Evolutionary conservation across 2,113 vertebrate genomes (phyloP).

Genomic region (Tragelaphus strepsiceros): DNA sequence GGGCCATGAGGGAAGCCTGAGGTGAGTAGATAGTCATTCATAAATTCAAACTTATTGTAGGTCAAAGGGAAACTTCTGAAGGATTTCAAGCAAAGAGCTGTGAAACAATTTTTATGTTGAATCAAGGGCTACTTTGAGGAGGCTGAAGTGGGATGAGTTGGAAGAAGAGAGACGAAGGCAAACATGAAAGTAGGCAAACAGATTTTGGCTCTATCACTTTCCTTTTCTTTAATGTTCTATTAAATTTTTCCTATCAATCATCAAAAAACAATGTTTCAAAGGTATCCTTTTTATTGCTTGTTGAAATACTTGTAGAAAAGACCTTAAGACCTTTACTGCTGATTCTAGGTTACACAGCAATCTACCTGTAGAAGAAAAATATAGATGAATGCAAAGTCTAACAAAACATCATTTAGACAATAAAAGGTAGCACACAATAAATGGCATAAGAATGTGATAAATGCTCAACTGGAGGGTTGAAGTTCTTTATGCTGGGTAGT

Average conservation of each 20-base stretch:
- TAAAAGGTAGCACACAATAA: background rate
- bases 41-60: background rate
- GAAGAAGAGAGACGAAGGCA: background rate
- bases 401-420: background rate
- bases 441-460: accelerated
- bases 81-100: background rate
- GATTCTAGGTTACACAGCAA: background rate
- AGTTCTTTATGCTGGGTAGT: background rate
- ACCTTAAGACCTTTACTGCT: background rate
- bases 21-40: background rate
- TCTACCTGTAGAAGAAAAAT: background rate
- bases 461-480: background rate
- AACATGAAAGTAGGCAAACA: background rate
- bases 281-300: background rate
- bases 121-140: background rate
- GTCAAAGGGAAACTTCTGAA: background rate
- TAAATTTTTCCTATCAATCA: background rate
- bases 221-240: background rate
- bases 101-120: background rate
- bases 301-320: background rate
- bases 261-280: background rate
- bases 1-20: background rate
- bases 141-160: background rate
- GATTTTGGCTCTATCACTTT: background rate
- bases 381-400: background rate